Conservation (phyloP, 2,888 invertebrate species). For the Syrphus vitripennis region DNA sequence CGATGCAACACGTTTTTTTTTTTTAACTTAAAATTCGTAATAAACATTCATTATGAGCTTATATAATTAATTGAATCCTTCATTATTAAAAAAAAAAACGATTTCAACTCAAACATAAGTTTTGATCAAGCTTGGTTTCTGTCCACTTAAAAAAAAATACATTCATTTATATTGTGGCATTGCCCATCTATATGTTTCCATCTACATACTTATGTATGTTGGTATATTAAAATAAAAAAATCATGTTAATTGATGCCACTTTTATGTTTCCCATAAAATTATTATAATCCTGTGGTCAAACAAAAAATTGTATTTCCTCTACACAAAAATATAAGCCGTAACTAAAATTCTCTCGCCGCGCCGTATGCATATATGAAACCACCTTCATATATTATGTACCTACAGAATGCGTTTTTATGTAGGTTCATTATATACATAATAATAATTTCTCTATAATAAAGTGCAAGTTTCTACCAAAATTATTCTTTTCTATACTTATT, state of each 20-base stretch:
- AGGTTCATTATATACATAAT: constrained; percentile 16
- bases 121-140: background rate
- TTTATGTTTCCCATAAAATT: constrained; percentile 15
- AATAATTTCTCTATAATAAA: constrained; percentile 21
- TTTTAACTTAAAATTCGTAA: background rate
- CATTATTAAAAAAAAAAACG: background rate
- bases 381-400: background rate
- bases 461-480: constrained; percentile 8
- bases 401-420: too few relatives aligned
- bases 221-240: background rate
- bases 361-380: background rate
- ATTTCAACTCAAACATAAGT: background rate
- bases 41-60: background rate
- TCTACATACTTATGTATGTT: too few relatives aligned
- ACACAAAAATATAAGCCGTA: background rate
- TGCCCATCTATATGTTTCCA: too few relatives aligned
- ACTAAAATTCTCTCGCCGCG: constrained; percentile 3
- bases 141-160: background rate
- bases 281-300: background rate
- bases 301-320: background rate
- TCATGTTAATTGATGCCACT: constrained; percentile 26
- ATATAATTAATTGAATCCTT: background rate
- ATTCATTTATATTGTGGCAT: too few relatives aligned
- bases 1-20: background rate
- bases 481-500: background rate